A percentile compares a stretch with the other conserved stretches of the same genome.
Conservation (phyloP, 2,888 invertebrate species). For the Hedya salicella region DNA sequence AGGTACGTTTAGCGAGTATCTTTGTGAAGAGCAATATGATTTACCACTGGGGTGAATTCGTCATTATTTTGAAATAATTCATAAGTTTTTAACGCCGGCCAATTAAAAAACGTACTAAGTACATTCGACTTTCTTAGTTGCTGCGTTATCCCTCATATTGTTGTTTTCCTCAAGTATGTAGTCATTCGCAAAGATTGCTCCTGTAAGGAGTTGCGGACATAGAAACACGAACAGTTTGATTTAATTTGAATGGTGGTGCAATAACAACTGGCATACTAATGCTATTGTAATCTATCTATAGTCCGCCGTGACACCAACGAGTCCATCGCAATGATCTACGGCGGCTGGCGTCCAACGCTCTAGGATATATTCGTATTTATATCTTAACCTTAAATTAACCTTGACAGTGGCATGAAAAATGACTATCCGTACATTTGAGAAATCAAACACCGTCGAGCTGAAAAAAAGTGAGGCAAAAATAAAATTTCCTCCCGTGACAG, state of each 20-base stretch:
- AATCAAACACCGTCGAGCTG: slow-evolving; percentile 67
- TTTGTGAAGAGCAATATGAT: too few relatives aligned
- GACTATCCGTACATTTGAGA: slow-evolving; percentile 68
- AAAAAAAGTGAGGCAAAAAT: slow-evolving; percentile 71
- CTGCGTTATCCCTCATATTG: too few relatives aligned
- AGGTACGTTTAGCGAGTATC: too few relatives aligned
- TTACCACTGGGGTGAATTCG: too few relatives aligned
- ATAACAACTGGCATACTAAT: slow-evolving; percentile 50
- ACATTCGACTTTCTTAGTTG: too few relatives aligned
- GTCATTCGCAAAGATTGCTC: not conserved
- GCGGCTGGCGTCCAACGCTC: slow-evolving; percentile 63
- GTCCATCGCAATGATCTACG: slow-evolving; percentile 58
- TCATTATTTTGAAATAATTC: too few relatives aligned
- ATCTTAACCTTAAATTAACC: slow-evolving; percentile 82
- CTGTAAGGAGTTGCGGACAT: not conserved
- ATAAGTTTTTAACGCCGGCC: too few relatives aligned
- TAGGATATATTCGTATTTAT: slow-evolving; percentile 67
- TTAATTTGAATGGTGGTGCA: slow-evolving; percentile 43
- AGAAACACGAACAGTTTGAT: slow-evolving; percentile 1
- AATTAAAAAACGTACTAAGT: too few relatives aligned
- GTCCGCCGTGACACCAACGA: slow-evolving; percentile 50
- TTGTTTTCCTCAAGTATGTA: too few relatives aligned
- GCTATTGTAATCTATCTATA: slow-evolving; percentile 55
- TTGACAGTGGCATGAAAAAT: slow-evolving; percentile 82
- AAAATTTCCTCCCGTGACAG: slow-evolving; percentile 76